These are phyloP conservation scores for Drosophila ercepeae DNA, from an alignment of 1,140 invertebrate species.

Conservation along the genomic window DNA sequence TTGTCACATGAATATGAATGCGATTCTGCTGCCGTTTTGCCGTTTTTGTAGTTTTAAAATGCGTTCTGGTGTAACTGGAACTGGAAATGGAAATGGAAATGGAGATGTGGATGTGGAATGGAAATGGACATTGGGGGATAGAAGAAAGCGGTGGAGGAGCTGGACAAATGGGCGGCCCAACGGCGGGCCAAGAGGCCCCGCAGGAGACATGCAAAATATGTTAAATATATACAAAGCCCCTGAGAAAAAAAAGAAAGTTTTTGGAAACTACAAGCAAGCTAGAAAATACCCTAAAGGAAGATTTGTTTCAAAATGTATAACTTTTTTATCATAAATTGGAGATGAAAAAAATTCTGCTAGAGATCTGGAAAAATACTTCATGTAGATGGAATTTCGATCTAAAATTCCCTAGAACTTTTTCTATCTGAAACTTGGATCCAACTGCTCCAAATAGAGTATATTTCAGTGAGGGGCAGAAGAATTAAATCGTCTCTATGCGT, in stretches of 20 bases:
- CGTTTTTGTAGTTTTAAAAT: conserved; percentile 29
- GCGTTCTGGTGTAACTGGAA: conserved; percentile 30
- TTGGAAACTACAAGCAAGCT: neutral
- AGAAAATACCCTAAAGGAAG: conserved; percentile 13
- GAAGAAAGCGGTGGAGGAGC: conserved; percentile 9
- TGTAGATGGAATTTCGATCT: neutral
- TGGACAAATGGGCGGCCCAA: conserved; percentile 46
- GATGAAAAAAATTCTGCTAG: no score
- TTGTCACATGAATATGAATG: conserved; percentile 53
- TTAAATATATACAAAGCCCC: conserved; percentile 14
- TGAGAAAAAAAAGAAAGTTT: conserved; percentile 15
- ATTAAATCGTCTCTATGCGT: conserved; percentile 69
- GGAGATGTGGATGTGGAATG: conserved; percentile 1
- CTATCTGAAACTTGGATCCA: no score
- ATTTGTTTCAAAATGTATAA: no score
- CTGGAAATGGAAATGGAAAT: conserved; percentile 36
- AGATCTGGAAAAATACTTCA: no score
- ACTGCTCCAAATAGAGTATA: conserved; percentile 34
- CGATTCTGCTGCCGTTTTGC: conserved; percentile 18
- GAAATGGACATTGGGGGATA: conserved; percentile 7
- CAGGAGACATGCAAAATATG: conserved; percentile 47
- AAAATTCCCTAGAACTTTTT: no score
- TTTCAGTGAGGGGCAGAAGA: conserved; percentile 33
- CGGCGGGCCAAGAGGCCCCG: conserved; percentile 29
- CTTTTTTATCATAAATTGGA: no score